Percentiles rank a stretch among this genome's conserved stretches.
These are phyloP conservation scores for Pipistrellus nathusii DNA, from an alignment of 2,797 vertebrate species.

Conservation along the genomic window DNA sequence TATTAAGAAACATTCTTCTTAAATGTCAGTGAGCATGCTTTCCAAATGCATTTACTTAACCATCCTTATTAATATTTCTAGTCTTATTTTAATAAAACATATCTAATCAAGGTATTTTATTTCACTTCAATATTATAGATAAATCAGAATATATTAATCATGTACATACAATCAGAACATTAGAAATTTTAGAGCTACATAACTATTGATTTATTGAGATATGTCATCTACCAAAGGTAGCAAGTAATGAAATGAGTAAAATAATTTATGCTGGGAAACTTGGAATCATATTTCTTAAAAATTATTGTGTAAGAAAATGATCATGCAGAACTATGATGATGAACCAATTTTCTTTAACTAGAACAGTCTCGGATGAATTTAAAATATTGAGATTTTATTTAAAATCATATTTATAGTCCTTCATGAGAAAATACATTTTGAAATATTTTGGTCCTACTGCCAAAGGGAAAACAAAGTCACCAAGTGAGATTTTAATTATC, in stretches of 20 bases:
- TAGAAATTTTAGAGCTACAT: slow-evolving; percentile 42
- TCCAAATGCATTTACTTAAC: neutral
- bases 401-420: neutral
- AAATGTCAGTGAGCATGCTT: neutral
- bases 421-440: slow-evolving; percentile 56
- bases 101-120: slow-evolving; percentile 16
- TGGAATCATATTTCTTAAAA: slow-evolving; percentile 63
- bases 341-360: neutral
- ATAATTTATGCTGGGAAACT: slow-evolving; percentile 65
- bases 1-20: slow-evolving; percentile 28
- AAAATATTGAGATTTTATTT: neutral
- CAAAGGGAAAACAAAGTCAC: slow-evolving; percentile 23
- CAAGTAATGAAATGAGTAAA: slow-evolving; percentile 58
- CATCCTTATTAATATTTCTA: neutral
- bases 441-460: neutral
- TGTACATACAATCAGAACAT: neutral
- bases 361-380: neutral
- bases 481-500: neutral
- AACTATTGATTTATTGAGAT: slow-evolving; percentile 73
- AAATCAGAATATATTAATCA: slow-evolving; percentile 50
- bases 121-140: slow-evolving; percentile 39
- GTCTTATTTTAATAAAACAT: slow-evolving; percentile 52
- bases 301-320: slow-evolving; percentile 64
- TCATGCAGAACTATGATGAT: neutral
- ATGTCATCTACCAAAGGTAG: neutral